Evolutionary conservation across 2,888 invertebrate genomes (phyloP).

Genomic region (Cacoxenus indagator): DNA sequence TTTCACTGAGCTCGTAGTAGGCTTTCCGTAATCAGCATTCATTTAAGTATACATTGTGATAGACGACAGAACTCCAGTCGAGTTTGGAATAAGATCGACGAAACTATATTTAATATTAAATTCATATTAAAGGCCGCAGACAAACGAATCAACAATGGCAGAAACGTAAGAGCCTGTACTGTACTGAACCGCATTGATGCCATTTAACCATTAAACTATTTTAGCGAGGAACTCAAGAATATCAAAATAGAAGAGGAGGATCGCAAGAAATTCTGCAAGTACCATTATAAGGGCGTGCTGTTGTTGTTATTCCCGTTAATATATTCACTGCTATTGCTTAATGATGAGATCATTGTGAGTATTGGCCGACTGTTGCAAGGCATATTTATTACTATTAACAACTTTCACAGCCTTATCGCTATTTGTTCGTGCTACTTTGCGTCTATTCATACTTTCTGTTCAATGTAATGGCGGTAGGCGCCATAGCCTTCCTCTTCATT

Average conservation of each 20-base stretch:
- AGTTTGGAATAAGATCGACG: too few species aligned
- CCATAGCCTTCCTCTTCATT: conserved; percentile 43
- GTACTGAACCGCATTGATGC: neutral
- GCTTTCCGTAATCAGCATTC: too few species aligned
- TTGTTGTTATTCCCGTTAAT: conserved; percentile 38
- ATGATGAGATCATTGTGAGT: neutral
- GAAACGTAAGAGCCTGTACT: neutral
- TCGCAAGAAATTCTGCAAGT: conserved; percentile 41
- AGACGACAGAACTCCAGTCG: too few species aligned
- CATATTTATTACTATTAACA: too few species aligned
- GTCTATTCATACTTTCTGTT: conserved; percentile 41
- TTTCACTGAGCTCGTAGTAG: too few species aligned
- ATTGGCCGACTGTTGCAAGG: neutral
- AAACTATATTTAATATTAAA: too few species aligned
- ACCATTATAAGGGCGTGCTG: conserved; percentile 47
- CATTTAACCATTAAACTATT: neutral
- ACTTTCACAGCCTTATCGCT: conserved; percentile 42
- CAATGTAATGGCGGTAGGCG: conserved; percentile 42
- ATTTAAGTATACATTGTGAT: too few species aligned
- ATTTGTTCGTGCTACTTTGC: conserved; percentile 30
- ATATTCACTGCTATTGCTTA: conserved; percentile 34
- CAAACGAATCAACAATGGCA: too few species aligned
- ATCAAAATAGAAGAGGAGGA: conserved; percentile 33
- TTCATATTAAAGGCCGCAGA: too few species aligned
- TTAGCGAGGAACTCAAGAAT: neutral